Evolutionary conservation across 2,888 invertebrate species (phyloP).

Genomic region (Boloria selene): DNA sequence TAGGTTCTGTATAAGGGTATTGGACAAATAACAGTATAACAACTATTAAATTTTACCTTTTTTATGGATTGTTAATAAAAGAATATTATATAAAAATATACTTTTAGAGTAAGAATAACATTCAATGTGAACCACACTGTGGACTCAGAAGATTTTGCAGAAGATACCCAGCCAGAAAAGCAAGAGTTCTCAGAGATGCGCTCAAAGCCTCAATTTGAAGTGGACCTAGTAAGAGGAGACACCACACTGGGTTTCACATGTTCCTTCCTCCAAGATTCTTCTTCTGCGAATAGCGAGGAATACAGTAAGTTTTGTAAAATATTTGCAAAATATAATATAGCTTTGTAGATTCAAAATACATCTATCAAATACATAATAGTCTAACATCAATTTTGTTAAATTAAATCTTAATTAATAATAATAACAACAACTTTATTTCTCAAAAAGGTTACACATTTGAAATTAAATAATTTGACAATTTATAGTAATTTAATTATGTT

Average conservation of each 20-base stretch:
- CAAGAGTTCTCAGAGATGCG: conserved; percentile 91
- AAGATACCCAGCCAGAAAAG: conserved; percentile 85
- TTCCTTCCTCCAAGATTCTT: conserved; percentile 87
- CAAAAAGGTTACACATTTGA: too few relatives aligned
- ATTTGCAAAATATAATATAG: background rate
- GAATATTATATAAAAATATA: background rate
- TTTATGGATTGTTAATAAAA: background rate
- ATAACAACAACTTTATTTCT: too few relatives aligned
- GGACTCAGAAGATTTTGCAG: conserved; percentile 89
- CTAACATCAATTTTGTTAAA: too few relatives aligned
- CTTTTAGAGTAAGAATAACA: conserved; percentile 67
- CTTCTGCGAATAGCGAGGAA: conserved; percentile 85
- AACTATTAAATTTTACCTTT: background rate
- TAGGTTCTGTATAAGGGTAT: conserved; percentile 37
- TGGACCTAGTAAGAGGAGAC: conserved; percentile 90
- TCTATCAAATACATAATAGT: too few relatives aligned
- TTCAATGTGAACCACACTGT: conserved; percentile 98
- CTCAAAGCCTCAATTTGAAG: conserved; percentile 95
- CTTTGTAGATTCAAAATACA: too few relatives aligned
- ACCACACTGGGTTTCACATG: conserved; percentile 93
- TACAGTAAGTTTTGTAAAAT: conserved; percentile 78
- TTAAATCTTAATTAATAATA: too few relatives aligned
- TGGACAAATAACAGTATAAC: background rate
- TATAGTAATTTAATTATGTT: too few relatives aligned
- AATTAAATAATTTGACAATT: too few relatives aligned